Base-by-base conservation (phyloP, 2,888 invertebrate genomes). In the Caenorhabditis drosophilae region DNA sequence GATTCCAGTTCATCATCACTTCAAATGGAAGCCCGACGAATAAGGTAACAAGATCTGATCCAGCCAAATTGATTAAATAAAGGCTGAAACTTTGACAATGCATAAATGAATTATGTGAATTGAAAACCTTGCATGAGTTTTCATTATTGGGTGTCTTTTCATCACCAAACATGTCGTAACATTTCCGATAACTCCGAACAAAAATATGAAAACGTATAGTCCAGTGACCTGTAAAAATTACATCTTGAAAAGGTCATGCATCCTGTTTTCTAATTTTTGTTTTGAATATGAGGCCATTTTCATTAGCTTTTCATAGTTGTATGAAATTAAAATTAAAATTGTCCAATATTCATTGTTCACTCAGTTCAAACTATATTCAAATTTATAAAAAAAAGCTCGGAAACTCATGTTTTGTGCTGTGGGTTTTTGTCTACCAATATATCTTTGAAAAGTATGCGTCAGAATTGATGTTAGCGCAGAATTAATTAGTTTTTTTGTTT, bases 1-100 rank as follows among this genome's bases (percentile, higher is more conserved):
- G 77, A 38, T 73, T 42, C 75, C 75, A 77, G 35, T 70, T 68
- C 71, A 73, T 70, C 26, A 73, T 36, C 0, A 67, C 58, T 49
- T 77, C 77, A 40, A 77, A 77, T 7, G 77, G 75, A 4, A 76
- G 56, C 2, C 75, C 77, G 9, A 76, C 73, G 18, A 54, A 69
- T 11, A 77, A 41, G 9, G 75, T 76, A 0, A 76, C 74, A 34
- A 77, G 52, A 26, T 77, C 77, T 2, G 77, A 73, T 0, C 74
- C 40, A 0, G 75, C 77, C 46, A 77, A 50, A 36, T 77, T 77
- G 6, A 73, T 52, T 0, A 77, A 61, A 42, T 77, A 77, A 23
- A 60, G 44, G 42, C 71, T 75, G 42, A 15, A 70, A 58, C 22
- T 20, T 9, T 2, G 38, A 20, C 12, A 15, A n/a, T n/a, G n/a